These are phyloP conservation scores for Pseudoips prasinana DNA, from an alignment of 2,888 invertebrate genomes.

Conservation along the genomic window DNA sequence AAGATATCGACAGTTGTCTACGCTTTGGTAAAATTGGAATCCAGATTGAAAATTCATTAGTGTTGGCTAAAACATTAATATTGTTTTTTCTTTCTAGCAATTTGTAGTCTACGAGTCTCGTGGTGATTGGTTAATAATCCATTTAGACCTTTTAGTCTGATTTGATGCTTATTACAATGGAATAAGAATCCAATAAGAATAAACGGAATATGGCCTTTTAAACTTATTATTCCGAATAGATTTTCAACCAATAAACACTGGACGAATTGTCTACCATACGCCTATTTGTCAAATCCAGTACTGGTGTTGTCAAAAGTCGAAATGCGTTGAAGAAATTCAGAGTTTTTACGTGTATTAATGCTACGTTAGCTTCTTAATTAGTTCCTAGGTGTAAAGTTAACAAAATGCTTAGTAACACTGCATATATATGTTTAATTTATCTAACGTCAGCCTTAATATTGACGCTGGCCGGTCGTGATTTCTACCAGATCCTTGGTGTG, in stretches of 20 bases:
- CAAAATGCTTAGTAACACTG: slow-evolving; percentile 65
- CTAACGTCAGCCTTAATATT: slow-evolving; percentile 59
- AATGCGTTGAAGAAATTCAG: slow-evolving; percentile 54
- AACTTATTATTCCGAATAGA: background rate
- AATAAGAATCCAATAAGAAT: background rate
- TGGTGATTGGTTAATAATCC: slow-evolving; percentile 21
- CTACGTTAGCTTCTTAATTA: slow-evolving; percentile 45
- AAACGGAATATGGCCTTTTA: background rate
- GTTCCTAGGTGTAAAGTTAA: slow-evolving; percentile 49
- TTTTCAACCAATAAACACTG: slow-evolving; percentile 51
- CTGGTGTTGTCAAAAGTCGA: slow-evolving; percentile 50
- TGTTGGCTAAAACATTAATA: too few relatives aligned
- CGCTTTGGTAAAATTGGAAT: too few relatives aligned
- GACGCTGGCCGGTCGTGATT: slow-evolving; percentile 89
- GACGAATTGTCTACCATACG: slow-evolving; percentile 67
- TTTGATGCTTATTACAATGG: background rate
- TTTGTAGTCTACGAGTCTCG: slow-evolving; percentile 23
- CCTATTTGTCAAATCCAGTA: slow-evolving; percentile 50
- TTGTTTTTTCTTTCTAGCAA: slow-evolving; percentile 8
- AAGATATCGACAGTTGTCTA: background rate
- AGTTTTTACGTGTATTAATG: slow-evolving; percentile 37
- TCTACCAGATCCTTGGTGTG: slow-evolving; percentile 95
- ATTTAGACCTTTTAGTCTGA: background rate
- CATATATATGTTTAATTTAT: slow-evolving; percentile 64
- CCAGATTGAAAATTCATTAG: too few relatives aligned